phyloP scores from a whole-genome alignment of 92 coral and sea anemone species.

The Parazoanthus atlanticus region DNA sequence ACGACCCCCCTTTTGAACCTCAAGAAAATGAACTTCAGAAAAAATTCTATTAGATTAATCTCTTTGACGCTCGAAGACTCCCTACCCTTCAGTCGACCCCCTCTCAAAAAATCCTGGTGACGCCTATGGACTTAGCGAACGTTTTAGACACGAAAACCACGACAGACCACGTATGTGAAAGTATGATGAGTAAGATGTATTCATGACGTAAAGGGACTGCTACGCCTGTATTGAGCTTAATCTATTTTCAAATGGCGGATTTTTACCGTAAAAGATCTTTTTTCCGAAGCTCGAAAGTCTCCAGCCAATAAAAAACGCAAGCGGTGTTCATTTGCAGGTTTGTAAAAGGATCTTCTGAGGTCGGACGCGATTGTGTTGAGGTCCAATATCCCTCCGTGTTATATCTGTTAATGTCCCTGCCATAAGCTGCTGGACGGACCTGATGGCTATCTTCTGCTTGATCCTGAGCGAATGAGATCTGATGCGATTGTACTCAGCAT shows the following conservation, averaged over 20 bases:
- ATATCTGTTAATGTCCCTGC: too few relatives aligned
- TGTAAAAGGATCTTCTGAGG: background rate
- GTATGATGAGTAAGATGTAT: background rate
- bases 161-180: background rate
- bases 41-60: too few relatives aligned
- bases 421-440: background rate
- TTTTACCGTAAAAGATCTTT: background rate
- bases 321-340: too few relatives aligned
- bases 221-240: background rate
- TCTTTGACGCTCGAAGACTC: too few relatives aligned
- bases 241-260: background rate
- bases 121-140: too few relatives aligned
- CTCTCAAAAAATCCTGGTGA: too few relatives aligned
- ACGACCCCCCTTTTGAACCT: too few relatives aligned
- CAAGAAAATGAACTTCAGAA: too few relatives aligned
- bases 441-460: slow-evolving; percentile 17
- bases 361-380: background rate
- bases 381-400: background rate
- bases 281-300: background rate
- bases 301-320: background rate
- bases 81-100: too few relatives aligned
- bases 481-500: slow-evolving; percentile 81
- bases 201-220: background rate
- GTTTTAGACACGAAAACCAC: too few relatives aligned
- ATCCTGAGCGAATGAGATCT: slow-evolving; percentile 84